These are phyloP conservation scores for Plagiodera versicolora DNA, from an alignment of 2,888 invertebrate genomes.

Conservation along the genomic window DNA sequence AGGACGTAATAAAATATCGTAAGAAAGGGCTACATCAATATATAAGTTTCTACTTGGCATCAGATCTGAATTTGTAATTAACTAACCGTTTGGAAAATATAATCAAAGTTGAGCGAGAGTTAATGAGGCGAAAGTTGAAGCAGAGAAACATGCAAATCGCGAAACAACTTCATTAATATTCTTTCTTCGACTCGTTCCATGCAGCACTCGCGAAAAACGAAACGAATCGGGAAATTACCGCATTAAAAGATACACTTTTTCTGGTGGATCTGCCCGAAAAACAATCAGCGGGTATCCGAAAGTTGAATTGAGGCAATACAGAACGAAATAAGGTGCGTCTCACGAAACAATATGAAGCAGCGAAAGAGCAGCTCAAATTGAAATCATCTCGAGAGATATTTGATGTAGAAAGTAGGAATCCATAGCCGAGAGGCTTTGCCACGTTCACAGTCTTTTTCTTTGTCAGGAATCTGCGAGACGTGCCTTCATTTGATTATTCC, in stretches of 20 bases:
- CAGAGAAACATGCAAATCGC: conserved; percentile 52
- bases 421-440: no score
- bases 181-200: conserved; percentile 40
- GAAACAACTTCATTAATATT: conserved; percentile 54
- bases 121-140: conserved; percentile 51
- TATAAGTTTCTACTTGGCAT: conserved; percentile 31
- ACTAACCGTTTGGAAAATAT: conserved; percentile 53
- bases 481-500: no score
- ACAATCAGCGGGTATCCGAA: no score
- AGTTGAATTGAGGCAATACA: no score
- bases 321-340: no score
- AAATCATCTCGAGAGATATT: no score
- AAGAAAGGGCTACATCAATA: conserved; percentile 39
- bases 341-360: no score
- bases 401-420: no score
- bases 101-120: conserved; percentile 51
- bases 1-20: conserved; percentile 49
- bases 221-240: conserved; percentile 28
- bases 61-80: conserved; percentile 52
- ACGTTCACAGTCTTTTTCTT: no score
- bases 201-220: conserved; percentile 30
- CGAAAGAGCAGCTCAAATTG: no score
- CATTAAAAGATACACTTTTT: conserved; percentile 24
- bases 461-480: no score
- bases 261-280: no score